Conservation (phyloP, 2,888 invertebrate species). For the Acrocyrtus sp. region DNA sequence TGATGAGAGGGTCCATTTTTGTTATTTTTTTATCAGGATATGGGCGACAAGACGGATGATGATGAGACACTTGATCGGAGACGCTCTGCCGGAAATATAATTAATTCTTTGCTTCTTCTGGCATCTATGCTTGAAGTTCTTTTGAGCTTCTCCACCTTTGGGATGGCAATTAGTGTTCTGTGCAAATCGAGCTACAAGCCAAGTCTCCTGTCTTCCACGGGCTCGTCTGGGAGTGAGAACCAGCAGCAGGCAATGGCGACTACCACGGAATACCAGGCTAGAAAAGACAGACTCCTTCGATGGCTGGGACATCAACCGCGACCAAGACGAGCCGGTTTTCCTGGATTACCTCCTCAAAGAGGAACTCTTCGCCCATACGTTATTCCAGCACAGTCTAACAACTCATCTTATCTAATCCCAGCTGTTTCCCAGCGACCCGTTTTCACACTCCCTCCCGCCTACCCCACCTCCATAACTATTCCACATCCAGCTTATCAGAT, state of each 20-base stretch:
- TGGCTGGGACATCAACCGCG: constrained; percentile 58
- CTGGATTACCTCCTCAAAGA: constrained; percentile 25
- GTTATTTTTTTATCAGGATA: too few relatives aligned
- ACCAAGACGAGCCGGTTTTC: neutral
- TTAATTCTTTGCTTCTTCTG: constrained; percentile 57
- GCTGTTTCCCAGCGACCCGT: constrained; percentile 1
- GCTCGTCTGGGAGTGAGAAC: constrained; percentile 58
- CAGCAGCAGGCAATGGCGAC: constrained; percentile 36
- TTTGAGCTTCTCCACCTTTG: constrained; percentile 57
- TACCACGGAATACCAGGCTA: constrained; percentile 56
- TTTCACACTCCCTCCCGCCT: constrained; percentile 25
- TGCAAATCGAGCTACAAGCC: constrained; percentile 42
- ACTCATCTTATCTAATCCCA: constrained; percentile 29
- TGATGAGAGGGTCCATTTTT: too few relatives aligned
- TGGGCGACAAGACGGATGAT: constrained; percentile 30
- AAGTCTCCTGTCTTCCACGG: constrained; percentile 46
- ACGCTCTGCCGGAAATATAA: constrained; percentile 54
- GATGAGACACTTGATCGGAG: constrained; percentile 52
- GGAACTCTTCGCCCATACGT: constrained; percentile 27
- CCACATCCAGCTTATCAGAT: constrained; percentile 37
- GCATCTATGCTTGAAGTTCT: constrained; percentile 56
- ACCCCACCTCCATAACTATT: constrained; percentile 38
- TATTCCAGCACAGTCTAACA: constrained; percentile 21
- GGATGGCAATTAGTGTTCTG: constrained; percentile 55
- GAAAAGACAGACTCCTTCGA: constrained; percentile 57